Evolutionary conservation across 2,888 invertebrate genomes (phyloP), one percentile per base, ranked within the genome.

Genomic region (Aquatica leii): DNA sequence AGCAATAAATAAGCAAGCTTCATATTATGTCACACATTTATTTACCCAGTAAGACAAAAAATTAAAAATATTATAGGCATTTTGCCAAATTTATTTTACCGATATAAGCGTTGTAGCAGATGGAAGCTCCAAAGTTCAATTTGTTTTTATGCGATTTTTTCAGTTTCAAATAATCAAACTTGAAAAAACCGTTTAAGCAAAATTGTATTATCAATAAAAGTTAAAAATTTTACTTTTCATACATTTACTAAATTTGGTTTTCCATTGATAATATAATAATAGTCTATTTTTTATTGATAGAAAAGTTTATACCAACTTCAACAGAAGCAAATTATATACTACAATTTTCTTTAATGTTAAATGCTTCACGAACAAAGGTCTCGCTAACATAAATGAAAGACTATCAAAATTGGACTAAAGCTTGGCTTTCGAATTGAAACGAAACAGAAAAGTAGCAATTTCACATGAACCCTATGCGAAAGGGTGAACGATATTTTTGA

Each of bases 401-500:
- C 56, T 62, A 56, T 21, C 50, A 46, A 57, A 59, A 35, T 50
- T 40, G 56, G 24, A 62, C 56, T 52, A 52, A 43, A 57, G 50
- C 52, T 53, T 51, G 57, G 68, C 62, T 68, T 70, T 68, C 69
- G 65, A 68, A 70, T 69, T 68, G 69, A 68, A 70, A 62, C 61
- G 66, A 59, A 66, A 59, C 41, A 60, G 59, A 56, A 53, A 56
- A 65, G 65, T 66, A 65, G 69, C 68, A 65, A 69, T 71, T 69
- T 71, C 62, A 62, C 64, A 66, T 59, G 59, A 69, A 69, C 67
- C 68, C 70, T 54, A 46, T 57, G 64, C 69, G 67, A 52, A 67
- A 62, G 59, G 68, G 62, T 56, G 66, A 60, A 59, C 70, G 63
- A 65, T 69, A 69, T 71, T 72, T 71, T 72, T 72, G 71, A 72